Conservation (phyloP, 2,113 vertebrate genomes). For the Spermophilus dauricus region DNA sequence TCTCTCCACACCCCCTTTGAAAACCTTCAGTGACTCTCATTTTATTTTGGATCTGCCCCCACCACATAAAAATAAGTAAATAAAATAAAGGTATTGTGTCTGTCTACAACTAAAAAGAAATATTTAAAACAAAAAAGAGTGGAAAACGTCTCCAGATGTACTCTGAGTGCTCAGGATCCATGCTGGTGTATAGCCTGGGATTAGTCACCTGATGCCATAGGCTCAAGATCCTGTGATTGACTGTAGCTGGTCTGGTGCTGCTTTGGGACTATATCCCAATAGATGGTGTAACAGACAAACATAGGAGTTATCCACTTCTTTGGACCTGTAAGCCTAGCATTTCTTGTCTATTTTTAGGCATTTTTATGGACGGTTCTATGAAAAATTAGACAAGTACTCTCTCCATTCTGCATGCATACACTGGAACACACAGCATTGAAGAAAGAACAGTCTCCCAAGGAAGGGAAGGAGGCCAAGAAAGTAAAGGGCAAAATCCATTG, state of each 20-base stretch:
- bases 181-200: neutral
- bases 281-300: neutral
- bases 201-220: neutral
- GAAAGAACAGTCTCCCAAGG: neutral
- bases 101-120: no score
- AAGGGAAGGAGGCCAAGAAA: neutral
- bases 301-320: neutral
- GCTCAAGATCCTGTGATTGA: neutral
- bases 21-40: no score
- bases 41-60: no score
- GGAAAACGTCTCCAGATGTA: neutral
- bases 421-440: neutral
- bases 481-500: no score
- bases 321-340: neutral
- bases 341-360: neutral
- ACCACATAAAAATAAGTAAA: no score
- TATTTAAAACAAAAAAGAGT: no score
- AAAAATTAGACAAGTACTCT: neutral
- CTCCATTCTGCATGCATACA: neutral
- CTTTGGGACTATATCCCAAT: neutral
- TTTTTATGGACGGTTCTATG: neutral
- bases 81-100: no score
- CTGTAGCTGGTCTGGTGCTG: neutral
- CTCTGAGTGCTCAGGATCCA: neutral
- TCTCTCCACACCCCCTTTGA: no score